A percentile compares a stretch with the other conserved stretches of the same genome.
These are phyloP conservation scores for Todiramphus saurophagus DNA, from an alignment of 2,113 vertebrate species.

Conservation along the genomic window DNA sequence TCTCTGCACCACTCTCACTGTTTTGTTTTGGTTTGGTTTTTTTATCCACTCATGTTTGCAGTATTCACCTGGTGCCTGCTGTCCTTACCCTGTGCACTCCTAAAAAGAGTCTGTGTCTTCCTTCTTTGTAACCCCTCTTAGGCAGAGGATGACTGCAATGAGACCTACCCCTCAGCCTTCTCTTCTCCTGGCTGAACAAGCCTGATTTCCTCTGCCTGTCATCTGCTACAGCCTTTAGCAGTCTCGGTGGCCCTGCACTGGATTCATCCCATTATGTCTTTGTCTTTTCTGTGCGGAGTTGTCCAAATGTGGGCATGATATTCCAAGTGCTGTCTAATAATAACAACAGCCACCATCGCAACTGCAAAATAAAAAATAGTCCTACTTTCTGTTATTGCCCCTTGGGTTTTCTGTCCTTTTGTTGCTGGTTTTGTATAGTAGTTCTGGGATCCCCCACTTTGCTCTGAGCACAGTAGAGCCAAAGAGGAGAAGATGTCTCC, in stretches of 20 bases:
- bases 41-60: background rate
- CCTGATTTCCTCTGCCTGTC: background rate
- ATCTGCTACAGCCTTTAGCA: background rate
- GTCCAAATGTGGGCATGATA: background rate
- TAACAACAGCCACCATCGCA: background rate
- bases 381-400: background rate
- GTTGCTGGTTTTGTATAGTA: rapidly evolving
- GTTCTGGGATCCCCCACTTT: background rate
- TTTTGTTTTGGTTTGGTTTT: background rate
- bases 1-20: background rate
- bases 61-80: background rate
- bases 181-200: background rate
- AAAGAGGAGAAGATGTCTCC: background rate
- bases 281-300: background rate
- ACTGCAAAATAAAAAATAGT: background rate
- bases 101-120: background rate
- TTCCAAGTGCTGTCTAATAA: background rate
- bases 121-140: background rate
- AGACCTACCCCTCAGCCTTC: background rate
- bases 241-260: background rate
- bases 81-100: background rate
- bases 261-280: background rate
- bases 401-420: background rate
- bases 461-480: background rate
- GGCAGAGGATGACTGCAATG: background rate